Evolutionary conservation across 2,113 vertebrate species (phyloP), one percentile per base, ranked within the genome.

Genomic region (Alethe castanea): DNA sequence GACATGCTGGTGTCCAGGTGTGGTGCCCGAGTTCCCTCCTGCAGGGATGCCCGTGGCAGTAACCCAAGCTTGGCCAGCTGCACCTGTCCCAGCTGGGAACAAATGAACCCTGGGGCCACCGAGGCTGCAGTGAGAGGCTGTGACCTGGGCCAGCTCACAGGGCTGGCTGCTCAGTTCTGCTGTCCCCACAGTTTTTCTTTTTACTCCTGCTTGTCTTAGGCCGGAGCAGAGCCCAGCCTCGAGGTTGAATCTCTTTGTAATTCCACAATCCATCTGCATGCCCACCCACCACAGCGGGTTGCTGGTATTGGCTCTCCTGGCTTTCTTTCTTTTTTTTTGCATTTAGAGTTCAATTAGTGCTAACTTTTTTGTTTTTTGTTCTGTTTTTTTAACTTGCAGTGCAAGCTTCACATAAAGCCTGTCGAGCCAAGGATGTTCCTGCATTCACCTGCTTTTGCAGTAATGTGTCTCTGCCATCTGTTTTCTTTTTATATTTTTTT

Each of bases 401-500:
- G 97, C 98, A 98, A 98, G 98, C 98, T 98, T 98, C 98, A 98
- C 98, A 98, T 98, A 98, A 98, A 98, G 98, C 97, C 98, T 98
- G 98, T 97, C 98, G 94, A 98, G 98, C 98, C 98, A 98, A 98
- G 98, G 98, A 98, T 96, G 97, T 97, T 98, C 98, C 98, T 97
- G 98, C 98, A 98, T 98, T 98, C 98, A 98, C 98, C 98, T 98
- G 98, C 98, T 98, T 98, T 98, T 98, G 98, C 98, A 98, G 98
- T 98, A 98, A 97, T 97, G 97, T 98, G 97, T 98, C 90, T 98
- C 97, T 98, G 98, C 97, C 98, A 97, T 98, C 95, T 98, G 95
- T 97, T 95, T 97, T 92, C 94, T 95, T 70, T 96, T 64, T 82
- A n/a, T 86, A 28, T 86, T 48, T 69, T 95, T 95, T 52, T 73